phyloP scores from a whole-genome alignment of 37 sponge, comb jelly and placozoan species.

The Hexactinellida sp. region DNA sequence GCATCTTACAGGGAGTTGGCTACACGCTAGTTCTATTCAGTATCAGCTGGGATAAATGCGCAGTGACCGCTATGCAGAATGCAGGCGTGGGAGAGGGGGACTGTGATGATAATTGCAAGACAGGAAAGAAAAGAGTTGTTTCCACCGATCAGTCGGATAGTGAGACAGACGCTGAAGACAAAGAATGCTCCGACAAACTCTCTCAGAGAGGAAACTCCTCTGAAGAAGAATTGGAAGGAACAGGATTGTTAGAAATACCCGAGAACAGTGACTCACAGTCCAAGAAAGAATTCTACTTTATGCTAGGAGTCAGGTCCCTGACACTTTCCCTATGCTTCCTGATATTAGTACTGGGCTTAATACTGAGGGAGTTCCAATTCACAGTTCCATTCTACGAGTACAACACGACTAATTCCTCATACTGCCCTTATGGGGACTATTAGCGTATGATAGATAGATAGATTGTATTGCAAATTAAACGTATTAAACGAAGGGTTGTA shows the following conservation, averaged over 20 bases:
- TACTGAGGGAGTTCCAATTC: neutral
- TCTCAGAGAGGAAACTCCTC: neutral
- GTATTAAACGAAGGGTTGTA: too few species aligned
- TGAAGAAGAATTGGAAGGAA: neutral
- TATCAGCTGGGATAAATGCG: neutral
- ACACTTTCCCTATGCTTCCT: neutral
- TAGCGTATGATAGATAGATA: too few species aligned
- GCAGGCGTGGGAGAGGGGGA: neutral
- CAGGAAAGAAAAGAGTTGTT: neutral
- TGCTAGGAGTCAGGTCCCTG: neutral
- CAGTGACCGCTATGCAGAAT: neutral
- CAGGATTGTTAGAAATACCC: neutral
- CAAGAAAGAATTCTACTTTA: neutral
- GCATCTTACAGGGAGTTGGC: neutral
- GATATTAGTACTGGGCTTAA: neutral
- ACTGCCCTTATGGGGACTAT: neutral
- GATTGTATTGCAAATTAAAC: too few species aligned
- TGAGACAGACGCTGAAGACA: neutral
- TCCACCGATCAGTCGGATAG: neutral
- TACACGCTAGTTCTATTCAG: neutral
- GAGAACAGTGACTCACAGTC: neutral
- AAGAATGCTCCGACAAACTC: neutral
- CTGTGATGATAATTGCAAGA: too few species aligned
- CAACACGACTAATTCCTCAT: neutral
- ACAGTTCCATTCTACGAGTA: neutral